Evolutionary conservation across 2,113 vertebrate species (phyloP).

Genomic region (Pao palembangensis): DNA sequence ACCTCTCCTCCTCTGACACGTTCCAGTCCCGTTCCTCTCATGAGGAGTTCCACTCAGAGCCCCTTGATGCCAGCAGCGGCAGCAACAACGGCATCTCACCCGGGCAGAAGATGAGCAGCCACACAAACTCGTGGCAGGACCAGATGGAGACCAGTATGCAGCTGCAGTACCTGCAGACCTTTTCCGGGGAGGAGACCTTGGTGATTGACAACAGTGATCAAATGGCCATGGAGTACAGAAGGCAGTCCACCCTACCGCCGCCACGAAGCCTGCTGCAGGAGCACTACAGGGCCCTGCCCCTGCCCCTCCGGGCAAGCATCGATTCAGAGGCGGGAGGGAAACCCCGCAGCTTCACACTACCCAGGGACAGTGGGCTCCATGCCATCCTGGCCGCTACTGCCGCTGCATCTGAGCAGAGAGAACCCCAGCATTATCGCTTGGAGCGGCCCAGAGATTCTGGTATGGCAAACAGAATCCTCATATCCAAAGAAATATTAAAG

Average conservation of each 20-base stretch:
- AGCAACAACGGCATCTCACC: conserved; percentile 77
- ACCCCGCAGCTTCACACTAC: conserved; percentile 94
- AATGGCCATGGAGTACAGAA: conserved; percentile 85
- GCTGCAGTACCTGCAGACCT: conserved; percentile 94
- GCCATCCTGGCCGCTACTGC: conserved; percentile 84
- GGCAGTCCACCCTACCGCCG: conserved; percentile 91
- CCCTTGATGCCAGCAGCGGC: conserved; percentile 73
- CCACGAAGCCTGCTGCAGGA: conserved; percentile 91
- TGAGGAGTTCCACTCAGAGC: conserved; percentile 86
- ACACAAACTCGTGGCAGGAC: conserved; percentile 95
- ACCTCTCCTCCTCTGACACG: conserved; percentile 92
- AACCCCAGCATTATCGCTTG: conserved; percentile 78
- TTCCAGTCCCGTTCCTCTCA: conserved; percentile 94
- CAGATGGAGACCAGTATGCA: conserved; percentile 91
- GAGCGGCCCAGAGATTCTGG: conserved; percentile 74
- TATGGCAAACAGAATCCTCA: conserved; percentile 32
- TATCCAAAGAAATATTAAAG: neutral
- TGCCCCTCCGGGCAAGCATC: conserved; percentile 60
- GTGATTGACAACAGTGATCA: conserved; percentile 77
- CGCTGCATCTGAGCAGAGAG: conserved; percentile 76
- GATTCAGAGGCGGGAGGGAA: conserved; percentile 74
- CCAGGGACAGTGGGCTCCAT: conserved; percentile 92
- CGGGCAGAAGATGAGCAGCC: conserved; percentile 83
- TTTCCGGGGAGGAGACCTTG: conserved; percentile 86
- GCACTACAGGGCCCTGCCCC: conserved; percentile 84